phyloP scores from a whole-genome alignment of 2,888 invertebrate genomes.

The Epistrophe grossulariae region DNA sequence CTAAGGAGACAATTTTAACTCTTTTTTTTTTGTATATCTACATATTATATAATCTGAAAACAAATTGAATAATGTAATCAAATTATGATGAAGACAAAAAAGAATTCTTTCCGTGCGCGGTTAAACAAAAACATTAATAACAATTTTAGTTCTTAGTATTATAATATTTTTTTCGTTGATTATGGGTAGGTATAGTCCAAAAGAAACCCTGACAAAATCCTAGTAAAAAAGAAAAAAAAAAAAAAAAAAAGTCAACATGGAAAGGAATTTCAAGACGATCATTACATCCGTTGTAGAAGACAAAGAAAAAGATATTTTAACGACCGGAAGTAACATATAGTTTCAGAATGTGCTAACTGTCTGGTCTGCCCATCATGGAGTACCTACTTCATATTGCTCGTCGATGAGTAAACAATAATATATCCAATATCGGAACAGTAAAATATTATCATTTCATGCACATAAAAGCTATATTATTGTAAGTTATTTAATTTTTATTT shows the following conservation, averaged over 20 bases:
- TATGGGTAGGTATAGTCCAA: no score
- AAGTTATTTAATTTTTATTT: no score
- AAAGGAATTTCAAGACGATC: not conserved
- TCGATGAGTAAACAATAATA: not conserved
- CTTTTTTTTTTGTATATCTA: not conserved
- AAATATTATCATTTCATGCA: not conserved
- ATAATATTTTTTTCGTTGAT: not conserved
- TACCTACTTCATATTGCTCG: not conserved
- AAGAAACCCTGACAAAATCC: not conserved
- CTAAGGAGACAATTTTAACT: constrained; percentile 40
- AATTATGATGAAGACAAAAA: not conserved
- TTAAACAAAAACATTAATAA: not conserved
- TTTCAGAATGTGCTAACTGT: not conserved
- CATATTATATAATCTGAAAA: constrained; percentile 6
- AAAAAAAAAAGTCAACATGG: not conserved
- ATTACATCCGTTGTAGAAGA: constrained; percentile 14
- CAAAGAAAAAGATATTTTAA: not conserved
- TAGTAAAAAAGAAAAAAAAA: not conserved
- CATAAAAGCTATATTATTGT: not conserved
- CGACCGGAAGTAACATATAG: not conserved
- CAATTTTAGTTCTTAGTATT: not conserved
- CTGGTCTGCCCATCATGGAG: not conserved
- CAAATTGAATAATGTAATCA: constrained; percentile 21
- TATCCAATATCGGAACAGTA: not conserved
- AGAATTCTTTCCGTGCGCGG: not conserved